A percentile compares a stretch with the other conserved stretches of the same genome.
Conservation (phyloP, 2,113 vertebrate genomes). For the Dicentrarchus labrax region DNA sequence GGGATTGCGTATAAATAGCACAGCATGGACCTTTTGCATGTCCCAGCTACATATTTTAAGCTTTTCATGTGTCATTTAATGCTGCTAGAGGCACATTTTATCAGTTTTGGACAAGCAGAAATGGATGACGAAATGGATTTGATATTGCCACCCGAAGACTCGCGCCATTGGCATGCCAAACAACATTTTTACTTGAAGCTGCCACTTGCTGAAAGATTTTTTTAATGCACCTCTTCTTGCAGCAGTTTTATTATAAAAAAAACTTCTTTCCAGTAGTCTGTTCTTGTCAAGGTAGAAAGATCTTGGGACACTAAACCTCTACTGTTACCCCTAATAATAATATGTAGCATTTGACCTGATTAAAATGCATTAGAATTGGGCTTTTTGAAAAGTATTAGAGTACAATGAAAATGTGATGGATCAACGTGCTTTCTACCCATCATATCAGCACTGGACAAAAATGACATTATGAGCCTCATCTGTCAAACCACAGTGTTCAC, state of each 20-base stretch:
- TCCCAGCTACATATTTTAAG: too few relatives aligned
- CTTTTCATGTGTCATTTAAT: too few relatives aligned
- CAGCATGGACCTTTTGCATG: too few relatives aligned
- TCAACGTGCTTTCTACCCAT: background rate
- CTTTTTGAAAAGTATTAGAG: background rate
- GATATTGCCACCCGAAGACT: background rate
- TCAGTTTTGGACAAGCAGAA: background rate
- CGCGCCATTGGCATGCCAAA: background rate
- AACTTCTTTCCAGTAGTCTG: too few relatives aligned
- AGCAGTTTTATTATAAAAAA: background rate
- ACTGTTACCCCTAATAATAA: background rate
- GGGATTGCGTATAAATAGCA: too few relatives aligned
- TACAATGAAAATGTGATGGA: background rate
- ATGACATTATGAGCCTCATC: background rate
- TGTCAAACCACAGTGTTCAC: background rate
- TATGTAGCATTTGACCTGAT: too few relatives aligned
- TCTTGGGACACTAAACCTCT: background rate
- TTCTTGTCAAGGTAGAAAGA: too few relatives aligned
- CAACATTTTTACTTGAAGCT: too few relatives aligned
- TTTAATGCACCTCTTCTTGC: background rate
- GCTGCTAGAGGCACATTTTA: background rate
- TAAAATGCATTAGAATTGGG: too few relatives aligned
- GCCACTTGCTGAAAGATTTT: too few relatives aligned
- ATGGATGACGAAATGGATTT: too few relatives aligned
- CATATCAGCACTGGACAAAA: background rate